phyloP scores from a whole-genome alignment of 2,888 invertebrate species.

The Hartigia nigra region DNA sequence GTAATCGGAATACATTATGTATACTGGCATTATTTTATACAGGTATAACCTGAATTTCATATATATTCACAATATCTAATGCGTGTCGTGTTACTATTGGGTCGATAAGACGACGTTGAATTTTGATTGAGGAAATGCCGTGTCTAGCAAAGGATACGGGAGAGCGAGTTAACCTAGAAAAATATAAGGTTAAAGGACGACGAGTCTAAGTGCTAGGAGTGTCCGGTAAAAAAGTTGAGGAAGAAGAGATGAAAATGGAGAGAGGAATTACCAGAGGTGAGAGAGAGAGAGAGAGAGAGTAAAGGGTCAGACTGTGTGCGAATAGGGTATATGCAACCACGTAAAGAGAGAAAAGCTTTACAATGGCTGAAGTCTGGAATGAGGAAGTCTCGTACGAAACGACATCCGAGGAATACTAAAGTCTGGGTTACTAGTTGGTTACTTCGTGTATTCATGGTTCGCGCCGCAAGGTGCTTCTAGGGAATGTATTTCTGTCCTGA shows the following conservation, averaged over 20 bases:
- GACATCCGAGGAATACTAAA: conserved; percentile 61
- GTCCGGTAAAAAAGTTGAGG: conserved; percentile 15
- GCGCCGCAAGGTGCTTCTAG: conserved; percentile 39
- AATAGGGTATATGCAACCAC: conserved; percentile 10
- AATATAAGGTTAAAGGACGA: neutral
- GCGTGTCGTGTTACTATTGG: neutral
- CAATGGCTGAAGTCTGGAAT: conserved; percentile 54
- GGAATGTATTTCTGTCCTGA: conserved; percentile 45
- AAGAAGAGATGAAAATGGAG: neutral
- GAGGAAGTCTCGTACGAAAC: conserved; percentile 56
- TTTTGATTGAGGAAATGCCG: neutral
- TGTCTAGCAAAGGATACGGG: neutral
- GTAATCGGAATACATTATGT: neutral
- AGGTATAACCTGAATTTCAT: neutral
- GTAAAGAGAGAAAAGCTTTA: conserved; percentile 42
- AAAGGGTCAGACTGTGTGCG: neutral
- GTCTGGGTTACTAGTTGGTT: conserved; percentile 58
- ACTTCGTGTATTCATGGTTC: conserved; percentile 46
- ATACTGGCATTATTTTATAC: neutral
- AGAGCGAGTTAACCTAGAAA: neutral
- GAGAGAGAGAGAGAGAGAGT: neutral
- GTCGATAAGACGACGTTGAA: neutral
- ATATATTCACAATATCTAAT: neutral
- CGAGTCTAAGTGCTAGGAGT: neutral
- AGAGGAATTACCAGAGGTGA: neutral